Conservation (phyloP, 2,888 invertebrate genomes). For the Coleophora flavipennella region DNA sequence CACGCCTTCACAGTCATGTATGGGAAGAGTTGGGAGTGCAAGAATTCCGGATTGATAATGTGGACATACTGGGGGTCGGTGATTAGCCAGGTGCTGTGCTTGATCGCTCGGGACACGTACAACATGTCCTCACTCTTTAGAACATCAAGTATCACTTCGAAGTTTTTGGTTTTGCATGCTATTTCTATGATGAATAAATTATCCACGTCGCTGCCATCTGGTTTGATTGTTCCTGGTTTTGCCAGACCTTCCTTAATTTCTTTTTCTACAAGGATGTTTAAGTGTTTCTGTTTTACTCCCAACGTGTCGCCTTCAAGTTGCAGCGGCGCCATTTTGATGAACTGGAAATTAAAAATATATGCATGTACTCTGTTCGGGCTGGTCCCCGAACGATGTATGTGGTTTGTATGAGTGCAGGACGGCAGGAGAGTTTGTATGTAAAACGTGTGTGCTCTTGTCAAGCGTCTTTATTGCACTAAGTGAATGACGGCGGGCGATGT, state of each 20-base stretch:
- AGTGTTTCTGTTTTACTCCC: conserved; percentile 25
- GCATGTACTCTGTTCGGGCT: too few relatives aligned
- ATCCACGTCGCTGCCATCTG: conserved; percentile 24
- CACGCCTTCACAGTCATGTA: conserved; percentile 40
- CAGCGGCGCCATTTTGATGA: conserved; percentile 30
- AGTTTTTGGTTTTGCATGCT: conserved; percentile 27
- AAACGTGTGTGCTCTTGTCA: too few relatives aligned
- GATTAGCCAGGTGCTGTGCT: conserved; percentile 41
- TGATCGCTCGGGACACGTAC: conserved; percentile 44
- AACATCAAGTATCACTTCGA: conserved; percentile 30
- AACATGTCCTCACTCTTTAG: conserved; percentile 39
- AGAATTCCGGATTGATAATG: conserved; percentile 45
- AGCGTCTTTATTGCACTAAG: too few relatives aligned
- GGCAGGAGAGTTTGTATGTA: too few relatives aligned
- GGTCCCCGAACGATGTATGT: too few relatives aligned
- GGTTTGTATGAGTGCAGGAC: too few relatives aligned
- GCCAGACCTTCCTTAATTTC: conserved; percentile 10
- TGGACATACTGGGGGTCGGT: conserved; percentile 38
- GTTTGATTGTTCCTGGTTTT: conserved; percentile 16
- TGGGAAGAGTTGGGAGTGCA: conserved; percentile 35
- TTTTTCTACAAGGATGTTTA: conserved; percentile 17
- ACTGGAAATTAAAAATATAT: conserved; percentile 8
- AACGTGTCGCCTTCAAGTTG: conserved; percentile 28
- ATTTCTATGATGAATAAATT: conserved; percentile 39
- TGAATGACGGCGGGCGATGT: too few relatives aligned